phyloP scores from a whole-genome alignment of 2,888 invertebrate genomes.

The Stenchaetothrips biformis region DNA sequence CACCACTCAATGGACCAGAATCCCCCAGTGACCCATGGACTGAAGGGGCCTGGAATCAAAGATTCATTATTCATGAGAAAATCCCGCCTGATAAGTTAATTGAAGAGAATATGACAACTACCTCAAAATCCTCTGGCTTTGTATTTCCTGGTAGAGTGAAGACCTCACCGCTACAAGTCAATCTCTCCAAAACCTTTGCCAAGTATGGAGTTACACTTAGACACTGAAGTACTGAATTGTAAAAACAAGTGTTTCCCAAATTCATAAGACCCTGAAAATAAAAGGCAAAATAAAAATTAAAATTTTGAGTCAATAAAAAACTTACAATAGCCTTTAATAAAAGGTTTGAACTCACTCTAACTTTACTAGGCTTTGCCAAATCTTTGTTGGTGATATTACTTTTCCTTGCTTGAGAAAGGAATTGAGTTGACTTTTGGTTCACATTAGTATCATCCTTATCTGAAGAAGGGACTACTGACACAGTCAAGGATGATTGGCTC shows the following conservation, averaged over 20 bases:
- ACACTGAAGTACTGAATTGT: slow-evolving; percentile 94
- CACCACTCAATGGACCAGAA: slow-evolving; percentile 53
- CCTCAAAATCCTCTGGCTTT: slow-evolving; percentile 45
- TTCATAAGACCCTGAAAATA: slow-evolving; percentile 72
- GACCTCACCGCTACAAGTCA: slow-evolving; percentile 61
- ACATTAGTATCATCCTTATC: neutral
- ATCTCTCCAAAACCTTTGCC: slow-evolving; percentile 63
- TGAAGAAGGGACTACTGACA: neutral
- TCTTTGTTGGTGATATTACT: too few species aligned
- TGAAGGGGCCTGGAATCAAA: slow-evolving; percentile 43
- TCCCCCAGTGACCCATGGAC: slow-evolving; percentile 62
- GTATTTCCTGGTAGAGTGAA: slow-evolving; percentile 35
- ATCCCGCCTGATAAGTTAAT: too few species aligned
- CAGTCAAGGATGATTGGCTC: neutral
- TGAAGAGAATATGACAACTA: slow-evolving; percentile 43
- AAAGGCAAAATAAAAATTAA: slow-evolving; percentile 32
- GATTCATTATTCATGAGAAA: neutral
- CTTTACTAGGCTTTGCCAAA: slow-evolving; percentile 36
- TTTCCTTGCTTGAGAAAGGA: too few species aligned
- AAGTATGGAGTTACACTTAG: slow-evolving; percentile 80
- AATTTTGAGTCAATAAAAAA: neutral
- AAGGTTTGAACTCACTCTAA: slow-evolving; percentile 38
- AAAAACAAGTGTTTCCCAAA: slow-evolving; percentile 95
- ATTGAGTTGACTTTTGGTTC: too few species aligned
- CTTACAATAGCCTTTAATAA: neutral